A percentile compares a stretch with the other conserved stretches of the same genome.
phyloP scores from a whole-genome alignment of 2,113 vertebrate species.

The Nansenia antarctica region DNA sequence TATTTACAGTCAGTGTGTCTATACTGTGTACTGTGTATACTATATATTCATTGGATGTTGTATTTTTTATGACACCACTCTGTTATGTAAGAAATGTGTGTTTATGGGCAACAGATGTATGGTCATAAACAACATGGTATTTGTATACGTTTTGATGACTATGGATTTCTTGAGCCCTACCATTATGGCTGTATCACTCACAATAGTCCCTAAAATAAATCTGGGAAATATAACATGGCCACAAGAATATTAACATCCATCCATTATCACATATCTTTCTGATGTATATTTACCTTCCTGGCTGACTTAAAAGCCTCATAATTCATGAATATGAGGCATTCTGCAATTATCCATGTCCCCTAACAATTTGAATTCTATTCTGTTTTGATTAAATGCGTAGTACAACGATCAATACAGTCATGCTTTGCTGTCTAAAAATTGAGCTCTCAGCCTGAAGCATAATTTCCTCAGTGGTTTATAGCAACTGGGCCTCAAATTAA shows the following conservation, averaged over 20 bases:
- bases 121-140: slow-evolving; percentile 1
- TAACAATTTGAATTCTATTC: slow-evolving; percentile 25
- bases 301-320: slow-evolving; percentile 13
- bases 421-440: slow-evolving; percentile 47
- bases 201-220: neutral
- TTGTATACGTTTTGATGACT: slow-evolving; percentile 1
- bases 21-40: too few relatives aligned
- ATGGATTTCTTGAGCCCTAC: neutral
- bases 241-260: slow-evolving; percentile 25
- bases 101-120: neutral
- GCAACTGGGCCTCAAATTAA: slow-evolving; percentile 29
- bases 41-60: neutral
- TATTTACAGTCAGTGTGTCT: neutral
- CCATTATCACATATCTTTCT: slow-evolving; percentile 22
- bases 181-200: neutral
- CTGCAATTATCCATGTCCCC: slow-evolving; percentile 14
- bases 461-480: slow-evolving; percentile 55
- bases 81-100: neutral
- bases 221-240: neutral
- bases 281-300: slow-evolving; percentile 10
- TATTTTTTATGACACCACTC: neutral
- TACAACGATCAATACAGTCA: slow-evolving; percentile 46
- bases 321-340: neutral
- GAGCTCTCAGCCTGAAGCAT: slow-evolving; percentile 37
- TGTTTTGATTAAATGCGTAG: slow-evolving; percentile 47